Percentiles rank a stretch among this genome's conserved stretches.
Conservation (phyloP, 2,888 invertebrate genomes). For the Cerastis leucographa region DNA sequence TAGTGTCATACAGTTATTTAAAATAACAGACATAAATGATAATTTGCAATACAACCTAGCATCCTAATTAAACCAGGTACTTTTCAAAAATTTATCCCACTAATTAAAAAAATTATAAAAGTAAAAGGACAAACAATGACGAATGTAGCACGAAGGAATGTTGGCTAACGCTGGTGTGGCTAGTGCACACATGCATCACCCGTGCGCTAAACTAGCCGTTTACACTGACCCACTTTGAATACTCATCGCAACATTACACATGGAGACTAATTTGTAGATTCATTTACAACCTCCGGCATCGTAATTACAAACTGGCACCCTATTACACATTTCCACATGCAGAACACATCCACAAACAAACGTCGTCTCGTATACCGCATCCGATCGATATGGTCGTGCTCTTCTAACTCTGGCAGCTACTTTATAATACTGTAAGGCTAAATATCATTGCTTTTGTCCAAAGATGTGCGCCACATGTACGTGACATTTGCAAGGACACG, state of each 20-base stretch:
- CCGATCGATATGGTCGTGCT: constrained; percentile 61
- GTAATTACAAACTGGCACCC: constrained; percentile 62
- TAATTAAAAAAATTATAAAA: constrained; percentile 76
- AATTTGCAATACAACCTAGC: constrained; percentile 90
- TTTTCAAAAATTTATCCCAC: constrained; percentile 88
- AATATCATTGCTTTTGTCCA: constrained; percentile 73
- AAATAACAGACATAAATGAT: constrained; percentile 90
- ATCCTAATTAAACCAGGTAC: constrained; percentile 91
- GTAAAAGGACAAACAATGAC: constrained; percentile 83
- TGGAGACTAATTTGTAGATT: constrained; percentile 64
- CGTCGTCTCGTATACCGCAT: constrained; percentile 48
- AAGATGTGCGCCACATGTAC: constrained; percentile 60
- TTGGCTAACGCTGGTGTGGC: constrained; percentile 83
- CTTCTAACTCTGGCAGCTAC: constrained; percentile 71
- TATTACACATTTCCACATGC: constrained; percentile 52
- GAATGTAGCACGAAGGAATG: constrained; percentile 90
- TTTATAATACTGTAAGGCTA: constrained; percentile 84
- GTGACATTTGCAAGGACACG: constrained; percentile 50
- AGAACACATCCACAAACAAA: constrained; percentile 56
- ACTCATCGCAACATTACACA: constrained; percentile 63
- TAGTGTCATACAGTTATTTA: constrained; percentile 90
- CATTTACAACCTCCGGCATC: constrained; percentile 62
- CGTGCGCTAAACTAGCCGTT: constrained; percentile 60
- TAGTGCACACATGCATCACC: constrained; percentile 56
- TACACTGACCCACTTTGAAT: constrained; percentile 71